Conservation (phyloP, 2,888 invertebrate species). For the Neoaliturus tenellus region DNA sequence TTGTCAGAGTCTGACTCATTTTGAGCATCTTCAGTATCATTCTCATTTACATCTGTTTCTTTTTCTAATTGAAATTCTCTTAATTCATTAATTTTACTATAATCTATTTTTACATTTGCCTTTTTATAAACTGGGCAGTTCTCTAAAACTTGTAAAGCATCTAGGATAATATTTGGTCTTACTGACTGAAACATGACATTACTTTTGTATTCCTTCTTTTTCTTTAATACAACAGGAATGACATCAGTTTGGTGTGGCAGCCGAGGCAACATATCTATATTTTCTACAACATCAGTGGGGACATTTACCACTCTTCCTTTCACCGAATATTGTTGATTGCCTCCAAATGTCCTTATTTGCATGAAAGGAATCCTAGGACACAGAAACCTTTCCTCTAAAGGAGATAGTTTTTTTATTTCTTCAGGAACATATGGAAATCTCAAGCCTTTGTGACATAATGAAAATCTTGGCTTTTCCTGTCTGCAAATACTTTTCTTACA, state of each 20-base stretch:
- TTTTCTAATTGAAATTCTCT: neutral
- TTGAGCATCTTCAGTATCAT: neutral
- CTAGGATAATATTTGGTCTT: slow-evolving; percentile 35
- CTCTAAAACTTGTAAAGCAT: slow-evolving; percentile 35
- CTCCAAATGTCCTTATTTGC: slow-evolving; percentile 24
- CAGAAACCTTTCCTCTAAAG: slow-evolving; percentile 49
- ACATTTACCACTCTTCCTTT: slow-evolving; percentile 53
- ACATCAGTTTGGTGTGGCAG: slow-evolving; percentile 15
- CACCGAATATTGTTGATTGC: slow-evolving; percentile 17
- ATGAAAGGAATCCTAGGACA: slow-evolving; percentile 54
- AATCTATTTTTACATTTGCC: neutral
- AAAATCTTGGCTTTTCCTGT: neutral
- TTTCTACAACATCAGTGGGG: slow-evolving; percentile 33
- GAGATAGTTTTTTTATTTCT: slow-evolving; percentile 34
- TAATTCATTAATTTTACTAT: neutral
- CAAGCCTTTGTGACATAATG: slow-evolving; percentile 6
- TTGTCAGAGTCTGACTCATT: slow-evolving; percentile 11
- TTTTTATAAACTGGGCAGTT: slow-evolving; percentile 1
- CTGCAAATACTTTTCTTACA: slow-evolving; percentile 24
- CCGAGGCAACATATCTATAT: slow-evolving; percentile 40
- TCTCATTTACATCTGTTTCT: neutral
- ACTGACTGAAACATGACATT: slow-evolving; percentile 23
- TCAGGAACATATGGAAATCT: slow-evolving; percentile 35
- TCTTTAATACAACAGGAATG: slow-evolving; percentile 30
- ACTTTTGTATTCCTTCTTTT: neutral